These are phyloP conservation scores for Campylomormyrus tamandua DNA, from an alignment of 2,113 vertebrate genomes.

Conservation along the genomic window DNA sequence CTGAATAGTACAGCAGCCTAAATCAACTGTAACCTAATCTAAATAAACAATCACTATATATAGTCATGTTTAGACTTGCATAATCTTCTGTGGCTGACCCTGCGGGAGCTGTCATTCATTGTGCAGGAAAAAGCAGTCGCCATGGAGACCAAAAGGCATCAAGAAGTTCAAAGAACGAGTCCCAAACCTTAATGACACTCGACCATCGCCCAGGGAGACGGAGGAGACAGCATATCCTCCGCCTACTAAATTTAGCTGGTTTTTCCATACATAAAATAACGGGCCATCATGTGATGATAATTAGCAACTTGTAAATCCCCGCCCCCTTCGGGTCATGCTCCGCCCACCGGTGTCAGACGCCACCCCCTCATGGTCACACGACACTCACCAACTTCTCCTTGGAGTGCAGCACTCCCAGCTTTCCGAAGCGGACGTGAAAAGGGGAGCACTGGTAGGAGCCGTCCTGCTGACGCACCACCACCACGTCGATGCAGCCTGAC, in stretches of 20 bases:
- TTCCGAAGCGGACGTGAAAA: constrained; percentile 94
- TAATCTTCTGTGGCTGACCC: not conserved
- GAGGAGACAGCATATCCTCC: not conserved
- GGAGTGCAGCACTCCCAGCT: constrained; percentile 89
- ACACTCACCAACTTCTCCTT: constrained; percentile 95
- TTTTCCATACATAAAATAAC: not conserved
- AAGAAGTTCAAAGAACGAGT: not conserved
- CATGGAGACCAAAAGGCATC: not conserved
- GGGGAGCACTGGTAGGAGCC: constrained; percentile 89
- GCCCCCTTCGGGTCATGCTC: not conserved
- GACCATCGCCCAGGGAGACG: not conserved
- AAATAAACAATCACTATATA: not conserved
- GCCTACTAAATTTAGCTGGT: not conserved
- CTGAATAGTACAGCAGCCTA: not conserved
- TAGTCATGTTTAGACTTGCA: not conserved
- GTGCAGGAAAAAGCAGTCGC: not conserved
- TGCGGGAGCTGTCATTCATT: too few relatives aligned
- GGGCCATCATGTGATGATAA: too few relatives aligned
- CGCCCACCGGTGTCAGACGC: not conserved
- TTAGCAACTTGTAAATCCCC: not conserved
- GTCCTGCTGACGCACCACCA: constrained; percentile 87
- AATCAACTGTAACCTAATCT: not conserved
- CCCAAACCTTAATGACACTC: too few relatives aligned
- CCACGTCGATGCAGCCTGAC: constrained; percentile 92
- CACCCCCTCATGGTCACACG: not conserved